phyloP scores from a whole-genome alignment of 2,797 vertebrate genomes.

The Scarus forsteni region DNA sequence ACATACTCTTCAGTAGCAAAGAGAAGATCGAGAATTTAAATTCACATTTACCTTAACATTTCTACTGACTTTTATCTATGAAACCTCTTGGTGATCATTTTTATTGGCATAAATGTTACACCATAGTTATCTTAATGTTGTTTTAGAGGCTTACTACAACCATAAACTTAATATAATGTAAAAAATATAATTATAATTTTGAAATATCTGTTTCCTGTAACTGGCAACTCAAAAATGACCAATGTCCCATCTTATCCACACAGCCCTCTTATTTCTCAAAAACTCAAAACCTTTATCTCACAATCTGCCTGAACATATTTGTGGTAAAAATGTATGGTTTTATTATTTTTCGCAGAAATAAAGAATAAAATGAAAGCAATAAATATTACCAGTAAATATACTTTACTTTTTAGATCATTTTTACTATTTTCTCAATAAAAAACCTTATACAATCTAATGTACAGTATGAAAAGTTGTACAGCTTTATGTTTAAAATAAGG shows the following conservation, averaged over 20 bases:
- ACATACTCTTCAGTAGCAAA: too few species aligned
- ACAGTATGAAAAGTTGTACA: conserved; percentile 90
- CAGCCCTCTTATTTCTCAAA: conserved; percentile 73
- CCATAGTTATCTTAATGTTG: too few species aligned
- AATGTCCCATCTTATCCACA: conserved; percentile 57
- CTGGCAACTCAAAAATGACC: conserved; percentile 31
- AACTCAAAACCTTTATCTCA: conserved; percentile 67
- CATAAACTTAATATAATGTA: conserved; percentile 4
- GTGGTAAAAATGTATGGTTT: conserved; percentile 70
- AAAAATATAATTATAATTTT: conserved; percentile 1
- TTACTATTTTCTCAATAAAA: conserved; percentile 86
- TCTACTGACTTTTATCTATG: too few species aligned
- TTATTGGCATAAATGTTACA: too few species aligned
- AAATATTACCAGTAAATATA: conserved; percentile 89
- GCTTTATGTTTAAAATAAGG: conserved; percentile 98
- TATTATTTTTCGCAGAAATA: conserved; percentile 65
- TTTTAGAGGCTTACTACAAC: conserved; percentile 40
- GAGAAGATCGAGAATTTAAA: conserved; percentile 21
- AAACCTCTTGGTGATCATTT: too few species aligned
- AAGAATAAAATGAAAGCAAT: conserved; percentile 83
- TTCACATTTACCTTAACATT: conserved; percentile 35
- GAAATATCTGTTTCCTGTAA: conserved; percentile 63
- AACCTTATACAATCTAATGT: conserved; percentile 89
- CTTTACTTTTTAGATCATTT: conserved; percentile 80
- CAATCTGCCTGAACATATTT: conserved; percentile 63